Percentiles rank a stretch among this genome's conserved stretches.
These are phyloP conservation scores for Halichondria panicea DNA, from an alignment of 37 sponge, comb jelly and placozoan genomes.

Conservation along the genomic window DNA sequence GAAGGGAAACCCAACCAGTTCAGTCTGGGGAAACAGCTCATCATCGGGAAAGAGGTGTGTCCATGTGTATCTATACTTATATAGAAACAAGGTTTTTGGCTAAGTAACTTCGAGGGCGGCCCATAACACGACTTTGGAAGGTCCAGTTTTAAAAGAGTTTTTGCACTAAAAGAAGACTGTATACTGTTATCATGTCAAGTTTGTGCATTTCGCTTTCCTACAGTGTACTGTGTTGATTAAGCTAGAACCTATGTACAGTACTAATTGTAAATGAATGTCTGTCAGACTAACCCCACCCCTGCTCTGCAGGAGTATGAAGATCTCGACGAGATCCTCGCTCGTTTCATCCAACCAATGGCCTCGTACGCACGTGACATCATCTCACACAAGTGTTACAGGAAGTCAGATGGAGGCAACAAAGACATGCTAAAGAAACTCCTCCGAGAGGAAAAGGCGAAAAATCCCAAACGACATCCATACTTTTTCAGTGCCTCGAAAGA, in stretches of 20 bases:
- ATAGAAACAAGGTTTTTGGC: no score
- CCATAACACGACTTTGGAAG: no score
- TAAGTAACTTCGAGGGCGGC: no score
- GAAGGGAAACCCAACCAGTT: slow-evolving; percentile 85
- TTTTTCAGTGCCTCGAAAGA: slow-evolving; percentile 87
- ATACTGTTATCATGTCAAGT: background rate
- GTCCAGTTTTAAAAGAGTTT: no score
- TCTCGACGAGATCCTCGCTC: slow-evolving; percentile 96
- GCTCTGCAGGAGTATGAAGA: slow-evolving; percentile 91
- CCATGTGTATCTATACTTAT: no score
- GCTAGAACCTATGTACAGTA: no score
- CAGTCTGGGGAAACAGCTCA: slow-evolving; percentile 83
- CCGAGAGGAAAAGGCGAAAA: slow-evolving; percentile 70
- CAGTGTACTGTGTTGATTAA: background rate
- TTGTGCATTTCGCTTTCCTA: background rate
- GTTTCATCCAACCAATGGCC: slow-evolving; percentile 92
- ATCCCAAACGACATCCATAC: slow-evolving; percentile 91
- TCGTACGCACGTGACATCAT: slow-evolving; percentile 72
- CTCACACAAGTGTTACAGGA: slow-evolving; percentile 73
- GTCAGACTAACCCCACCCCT: background rate
- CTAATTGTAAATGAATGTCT: background rate
- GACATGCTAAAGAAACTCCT: slow-evolving; percentile 68
- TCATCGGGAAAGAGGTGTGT: slow-evolving; percentile 85
- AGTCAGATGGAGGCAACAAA: slow-evolving; percentile 54
- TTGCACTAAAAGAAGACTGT: no score